phyloP scores from a whole-genome alignment of 2,113 vertebrate genomes.

The Anarhynchus alexandrinus region DNA sequence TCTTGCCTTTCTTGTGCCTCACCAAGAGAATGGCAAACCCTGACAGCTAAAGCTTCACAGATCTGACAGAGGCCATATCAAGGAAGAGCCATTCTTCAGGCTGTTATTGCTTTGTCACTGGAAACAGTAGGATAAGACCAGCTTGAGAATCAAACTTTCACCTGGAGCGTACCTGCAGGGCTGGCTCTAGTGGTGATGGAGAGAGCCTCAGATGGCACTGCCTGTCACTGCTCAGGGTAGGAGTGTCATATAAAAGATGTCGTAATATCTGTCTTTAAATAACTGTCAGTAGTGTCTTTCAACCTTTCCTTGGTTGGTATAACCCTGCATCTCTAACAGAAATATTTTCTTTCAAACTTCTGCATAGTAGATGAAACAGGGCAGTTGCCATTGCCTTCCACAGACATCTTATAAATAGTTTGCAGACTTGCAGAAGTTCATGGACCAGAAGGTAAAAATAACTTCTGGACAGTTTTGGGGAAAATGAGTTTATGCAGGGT shows the following conservation, averaged over 20 bases:
- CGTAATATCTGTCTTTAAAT: not conserved
- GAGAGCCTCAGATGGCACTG: fast-evolving
- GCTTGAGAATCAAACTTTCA: not conserved
- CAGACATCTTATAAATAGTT: not conserved
- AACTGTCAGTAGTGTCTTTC: not conserved
- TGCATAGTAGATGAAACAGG: not conserved
- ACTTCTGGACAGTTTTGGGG: not conserved
- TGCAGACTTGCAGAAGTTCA: not conserved
- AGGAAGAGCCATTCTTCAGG: not conserved
- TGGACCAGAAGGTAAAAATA: not conserved
- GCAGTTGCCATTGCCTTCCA: not conserved
- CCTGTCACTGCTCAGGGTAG: not conserved
- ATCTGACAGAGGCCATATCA: fast-evolving
- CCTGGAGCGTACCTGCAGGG: too few species aligned
- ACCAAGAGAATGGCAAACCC: not conserved
- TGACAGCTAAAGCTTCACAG: not conserved
- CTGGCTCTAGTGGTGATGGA: not conserved
- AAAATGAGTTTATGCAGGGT: not conserved
- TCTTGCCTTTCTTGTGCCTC: not conserved
- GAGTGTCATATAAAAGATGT: not conserved
- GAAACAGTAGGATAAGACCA: not conserved
- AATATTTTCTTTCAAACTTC: not conserved
- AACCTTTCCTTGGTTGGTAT: not conserved
- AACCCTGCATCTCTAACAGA: not conserved
- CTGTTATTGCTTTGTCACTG: not conserved